Base-by-base conservation (phyloP, 2,888 invertebrate species). In the Cheilosia variabilis region DNA sequence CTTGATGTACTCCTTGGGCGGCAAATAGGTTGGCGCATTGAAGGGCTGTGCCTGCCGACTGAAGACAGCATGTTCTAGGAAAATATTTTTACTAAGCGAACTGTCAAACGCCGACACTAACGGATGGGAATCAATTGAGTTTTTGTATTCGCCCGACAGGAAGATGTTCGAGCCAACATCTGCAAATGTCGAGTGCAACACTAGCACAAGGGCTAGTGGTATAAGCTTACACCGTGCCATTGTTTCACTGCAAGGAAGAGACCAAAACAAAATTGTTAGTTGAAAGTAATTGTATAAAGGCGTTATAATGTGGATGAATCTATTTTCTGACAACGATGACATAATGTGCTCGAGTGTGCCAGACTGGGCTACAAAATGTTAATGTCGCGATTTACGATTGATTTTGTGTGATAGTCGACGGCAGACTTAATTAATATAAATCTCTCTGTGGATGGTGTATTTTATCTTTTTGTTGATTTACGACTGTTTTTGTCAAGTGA, bases 101-200 rank as follows among this genome's bases (percentile, higher is more conserved):
- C 87, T 88, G 43, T 69, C 78, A 41, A 88, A 88, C 41, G 89
- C 88, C 31, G 90, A 90, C 43, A 87, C 88, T 37, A 89, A 87
- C 47, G 88, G 89, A 52, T 88, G 88, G 0, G 87, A 77, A 60
- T 87, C 77, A 41, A 91, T 88, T 31, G 89, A 89, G 73, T 90
- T 91, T 72, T 91, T 89, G 50, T 91, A 91, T 77, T 91, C 89
- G n/a, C 91, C 91, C 68, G 90, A 90, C 45, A 91, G 90, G 88
- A 91, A 91, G 89, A 91, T 90, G 81, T 91, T 91, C 27, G 87
- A 87, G 50, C 89, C 87, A 41, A 91, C 91, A 80, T 89, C 90
- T 63, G 88, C 77, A 53, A 69, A 41, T 55, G 77, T 69, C 69
- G 82, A 52, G 24, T 78, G 77, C 72, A 87, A 55, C 58, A 81